A percentile compares a stretch with the other conserved stretches of the same genome.
Evolutionary conservation across 1,140 invertebrate genomes (phyloP).

Genomic region (Dendroctonus valens): DNA sequence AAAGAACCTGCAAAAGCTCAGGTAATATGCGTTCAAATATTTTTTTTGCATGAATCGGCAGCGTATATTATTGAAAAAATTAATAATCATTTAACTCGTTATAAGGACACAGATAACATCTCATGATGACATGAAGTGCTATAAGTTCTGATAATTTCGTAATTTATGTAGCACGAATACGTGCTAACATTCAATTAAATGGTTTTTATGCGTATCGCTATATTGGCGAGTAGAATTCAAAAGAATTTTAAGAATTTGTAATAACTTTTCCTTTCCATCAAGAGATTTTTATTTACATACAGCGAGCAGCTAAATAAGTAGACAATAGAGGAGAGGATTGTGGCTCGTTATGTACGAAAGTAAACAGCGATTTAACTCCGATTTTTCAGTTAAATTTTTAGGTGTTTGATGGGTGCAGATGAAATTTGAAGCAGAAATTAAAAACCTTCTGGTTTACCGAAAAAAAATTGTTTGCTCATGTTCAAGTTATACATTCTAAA

Average conservation of each 20-base stretch:
- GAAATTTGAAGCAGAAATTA: too few species aligned
- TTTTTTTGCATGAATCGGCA: constrained; percentile 10
- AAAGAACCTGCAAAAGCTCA: too few species aligned
- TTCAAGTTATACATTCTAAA: too few species aligned
- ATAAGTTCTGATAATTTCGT: constrained; percentile 27
- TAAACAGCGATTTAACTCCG: too few species aligned
- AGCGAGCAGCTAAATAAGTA: background rate
- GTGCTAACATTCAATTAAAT: constrained; percentile 24
- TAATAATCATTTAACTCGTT: constrained; percentile 25
- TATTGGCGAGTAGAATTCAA: constrained; percentile 8
- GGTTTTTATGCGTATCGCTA: constrained; percentile 19
- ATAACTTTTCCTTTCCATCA: constrained; percentile 19
- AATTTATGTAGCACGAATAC: constrained; percentile 27
- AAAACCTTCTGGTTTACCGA: too few species aligned
- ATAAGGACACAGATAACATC: constrained; percentile 25
- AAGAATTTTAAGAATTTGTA: constrained; percentile 17
- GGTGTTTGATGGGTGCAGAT: too few species aligned
- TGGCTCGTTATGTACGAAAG: too few species aligned
- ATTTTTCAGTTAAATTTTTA: too few species aligned
- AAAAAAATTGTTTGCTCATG: too few species aligned
- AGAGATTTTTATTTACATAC: constrained; percentile 11
- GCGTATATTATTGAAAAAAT: constrained; percentile 14
- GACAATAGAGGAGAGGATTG: too few species aligned
- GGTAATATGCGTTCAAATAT: constrained; percentile 12
- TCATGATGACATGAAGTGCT: constrained; percentile 25